phyloP scores from a whole-genome alignment of 2,888 invertebrate genomes.

The Cenopis cana region DNA sequence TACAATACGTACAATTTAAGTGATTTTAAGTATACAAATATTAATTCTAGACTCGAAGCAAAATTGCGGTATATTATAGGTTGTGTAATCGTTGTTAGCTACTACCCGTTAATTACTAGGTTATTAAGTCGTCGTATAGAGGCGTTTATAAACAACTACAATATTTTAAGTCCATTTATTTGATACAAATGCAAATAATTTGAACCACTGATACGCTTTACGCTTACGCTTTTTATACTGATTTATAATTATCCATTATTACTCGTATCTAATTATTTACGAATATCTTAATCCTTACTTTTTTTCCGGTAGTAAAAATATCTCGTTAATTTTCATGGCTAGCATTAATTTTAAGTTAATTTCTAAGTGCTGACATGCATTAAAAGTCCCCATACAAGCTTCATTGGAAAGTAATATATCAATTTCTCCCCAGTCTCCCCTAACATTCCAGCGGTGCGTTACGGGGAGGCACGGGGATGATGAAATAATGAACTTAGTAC shows the following conservation, averaged over 20 bases:
- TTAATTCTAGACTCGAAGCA: background rate
- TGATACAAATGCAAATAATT: no score
- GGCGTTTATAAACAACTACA: background rate
- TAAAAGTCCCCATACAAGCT: conserved; percentile 17
- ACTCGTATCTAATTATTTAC: background rate
- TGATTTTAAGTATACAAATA: background rate
- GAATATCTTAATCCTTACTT: background rate
- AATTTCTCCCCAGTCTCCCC: conserved; percentile 32
- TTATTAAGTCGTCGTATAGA: conserved; percentile 11
- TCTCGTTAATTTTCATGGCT: background rate
- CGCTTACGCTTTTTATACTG: no score
- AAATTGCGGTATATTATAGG: background rate
- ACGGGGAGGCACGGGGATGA: conserved; percentile 34
- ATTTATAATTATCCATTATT: no score
- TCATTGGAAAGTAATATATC: conserved; percentile 38
- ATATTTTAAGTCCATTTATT: background rate
- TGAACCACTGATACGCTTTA: no score
- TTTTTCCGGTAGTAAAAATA: background rate
- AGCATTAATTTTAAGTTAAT: background rate
- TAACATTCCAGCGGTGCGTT: conserved; percentile 27
- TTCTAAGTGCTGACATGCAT: conserved; percentile 21
- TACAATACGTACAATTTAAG: background rate
- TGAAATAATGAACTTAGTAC: conserved; percentile 49
- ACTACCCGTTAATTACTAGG: background rate
- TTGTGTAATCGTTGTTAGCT: background rate